Conservation (phyloP, 2,888 invertebrate genomes). For the Aphodius granarius region DNA sequence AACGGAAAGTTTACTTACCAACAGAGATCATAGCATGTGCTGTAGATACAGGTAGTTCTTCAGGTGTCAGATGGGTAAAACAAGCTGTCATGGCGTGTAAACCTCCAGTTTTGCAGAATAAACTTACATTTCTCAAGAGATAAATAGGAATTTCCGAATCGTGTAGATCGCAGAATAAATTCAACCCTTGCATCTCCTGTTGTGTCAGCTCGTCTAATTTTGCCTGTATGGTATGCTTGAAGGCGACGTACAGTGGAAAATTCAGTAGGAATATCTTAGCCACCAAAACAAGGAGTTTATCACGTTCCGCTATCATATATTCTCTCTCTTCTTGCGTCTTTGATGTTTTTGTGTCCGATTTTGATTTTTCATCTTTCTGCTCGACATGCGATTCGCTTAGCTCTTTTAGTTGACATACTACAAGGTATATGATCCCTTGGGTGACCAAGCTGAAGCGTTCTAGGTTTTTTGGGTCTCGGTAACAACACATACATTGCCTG, state of each 20-base stretch:
- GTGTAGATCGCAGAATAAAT: constrained; percentile 86
- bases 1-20: constrained; percentile 44
- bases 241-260: constrained; percentile 86
- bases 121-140: constrained; percentile 86
- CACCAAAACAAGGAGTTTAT: constrained; percentile 84
- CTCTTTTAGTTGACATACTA: constrained; percentile 80
- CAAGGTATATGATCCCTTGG: constrained; percentile 82
- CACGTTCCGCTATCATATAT: constrained; percentile 72
- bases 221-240: constrained; percentile 80
- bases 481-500: constrained; percentile 95
- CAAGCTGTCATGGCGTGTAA: constrained; percentile 85
- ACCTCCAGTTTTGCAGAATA: constrained; percentile 91
- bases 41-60: constrained; percentile 78
- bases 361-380: constrained; percentile 37
- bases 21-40: constrained; percentile 92
- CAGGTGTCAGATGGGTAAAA: constrained; percentile 76
- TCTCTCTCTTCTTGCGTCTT: constrained; percentile 46
- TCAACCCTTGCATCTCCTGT: constrained; percentile 78
- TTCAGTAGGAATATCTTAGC: constrained; percentile 88
- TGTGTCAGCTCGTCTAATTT: constrained; percentile 81
- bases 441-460: constrained; percentile 88
- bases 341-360: constrained; percentile 47
- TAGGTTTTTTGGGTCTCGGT: constrained; percentile 89
- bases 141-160: constrained; percentile 93
- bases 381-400: constrained; percentile 52